These are phyloP conservation scores for Eulemur coronatus DNA, from an alignment of 2,797 vertebrate genomes.

Conservation along the genomic window DNA sequence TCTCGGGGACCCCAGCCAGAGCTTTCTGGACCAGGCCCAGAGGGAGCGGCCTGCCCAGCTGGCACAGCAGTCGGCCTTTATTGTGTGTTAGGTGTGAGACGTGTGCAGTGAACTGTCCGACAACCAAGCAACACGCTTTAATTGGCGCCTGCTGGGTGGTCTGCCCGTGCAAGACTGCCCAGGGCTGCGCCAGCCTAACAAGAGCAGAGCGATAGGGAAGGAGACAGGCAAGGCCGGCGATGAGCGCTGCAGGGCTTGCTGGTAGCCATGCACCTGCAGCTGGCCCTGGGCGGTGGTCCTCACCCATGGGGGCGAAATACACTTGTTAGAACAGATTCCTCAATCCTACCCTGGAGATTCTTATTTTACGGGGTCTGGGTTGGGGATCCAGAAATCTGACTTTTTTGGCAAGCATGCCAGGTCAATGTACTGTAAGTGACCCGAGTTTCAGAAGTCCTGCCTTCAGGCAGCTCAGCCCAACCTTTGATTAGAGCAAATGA, in stretches of 20 bases:
- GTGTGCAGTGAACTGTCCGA: slow-evolving; percentile 46
- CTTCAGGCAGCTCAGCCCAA: not conserved
- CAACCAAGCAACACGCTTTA: slow-evolving; percentile 41
- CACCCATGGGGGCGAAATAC: not conserved
- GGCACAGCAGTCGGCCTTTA: slow-evolving; percentile 20
- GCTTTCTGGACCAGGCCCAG: slow-evolving; percentile 39
- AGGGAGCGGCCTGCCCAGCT: slow-evolving; percentile 45
- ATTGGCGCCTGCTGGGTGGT: slow-evolving; percentile 46
- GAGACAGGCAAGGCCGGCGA: accelerated
- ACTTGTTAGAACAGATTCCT: not conserved
- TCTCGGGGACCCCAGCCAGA: not conserved
- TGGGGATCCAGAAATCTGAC: not conserved
- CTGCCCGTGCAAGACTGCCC: not conserved
- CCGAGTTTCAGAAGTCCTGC: not conserved
- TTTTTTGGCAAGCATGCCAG: not conserved
- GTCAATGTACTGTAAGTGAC: not conserved
- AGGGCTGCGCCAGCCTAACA: not conserved
- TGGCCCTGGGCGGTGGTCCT: not conserved
- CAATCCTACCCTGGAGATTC: not conserved
- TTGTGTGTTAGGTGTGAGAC: slow-evolving; percentile 32
- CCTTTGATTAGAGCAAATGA: not conserved
- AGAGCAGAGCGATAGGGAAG: accelerated
- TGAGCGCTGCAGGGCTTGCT: not conserved
- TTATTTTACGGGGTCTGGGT: not conserved
- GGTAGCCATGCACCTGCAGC: accelerated